Percentiles rank a stretch among this genome's conserved stretches.
phyloP scores from a whole-genome alignment of 2,113 vertebrate genomes.

The Istiophorus platypterus region DNA sequence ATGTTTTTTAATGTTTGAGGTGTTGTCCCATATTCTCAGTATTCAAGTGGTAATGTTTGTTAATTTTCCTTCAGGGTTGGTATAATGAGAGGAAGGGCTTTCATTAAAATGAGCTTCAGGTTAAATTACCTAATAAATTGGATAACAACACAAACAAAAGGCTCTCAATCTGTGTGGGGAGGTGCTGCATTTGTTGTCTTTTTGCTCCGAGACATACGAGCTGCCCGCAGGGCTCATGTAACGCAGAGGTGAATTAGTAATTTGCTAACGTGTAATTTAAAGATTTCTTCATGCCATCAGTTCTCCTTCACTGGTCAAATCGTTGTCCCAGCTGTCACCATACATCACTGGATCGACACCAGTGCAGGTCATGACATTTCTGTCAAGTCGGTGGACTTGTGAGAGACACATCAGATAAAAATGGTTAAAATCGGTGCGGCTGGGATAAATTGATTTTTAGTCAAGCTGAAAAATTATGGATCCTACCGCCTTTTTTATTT shows the following conservation, averaged over 20 bases:
- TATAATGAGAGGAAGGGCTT: constrained; percentile 59
- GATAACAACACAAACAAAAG: constrained; percentile 63
- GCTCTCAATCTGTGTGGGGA: constrained; percentile 23
- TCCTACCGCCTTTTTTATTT: not conserved
- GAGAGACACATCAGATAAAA: not conserved
- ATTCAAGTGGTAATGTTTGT: constrained; percentile 52
- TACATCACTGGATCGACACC: constrained; percentile 24
- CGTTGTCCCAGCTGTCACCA: constrained; percentile 40
- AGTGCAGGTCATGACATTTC: constrained; percentile 27
- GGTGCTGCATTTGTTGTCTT: constrained; percentile 30
- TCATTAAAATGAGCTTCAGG: constrained; percentile 56
- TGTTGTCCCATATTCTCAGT: constrained; percentile 45
- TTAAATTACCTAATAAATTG: constrained; percentile 74
- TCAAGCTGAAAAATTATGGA: not conserved
- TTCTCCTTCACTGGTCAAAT: constrained; percentile 49
- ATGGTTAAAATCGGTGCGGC: not conserved
- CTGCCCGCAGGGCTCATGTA: constrained; percentile 2
- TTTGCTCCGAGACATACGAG: constrained; percentile 29
- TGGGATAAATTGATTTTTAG: not conserved
- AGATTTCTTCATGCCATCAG: constrained; percentile 51
- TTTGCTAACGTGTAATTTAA: constrained; percentile 40
- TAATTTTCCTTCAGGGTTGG: constrained; percentile 54
- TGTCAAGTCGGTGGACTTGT: not conserved
- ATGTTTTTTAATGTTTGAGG: constrained; percentile 63
- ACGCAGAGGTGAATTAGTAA: constrained; percentile 44